Evolutionary conservation across 2,888 invertebrate species (phyloP).

Genomic region (Xylophagus ater): DNA sequence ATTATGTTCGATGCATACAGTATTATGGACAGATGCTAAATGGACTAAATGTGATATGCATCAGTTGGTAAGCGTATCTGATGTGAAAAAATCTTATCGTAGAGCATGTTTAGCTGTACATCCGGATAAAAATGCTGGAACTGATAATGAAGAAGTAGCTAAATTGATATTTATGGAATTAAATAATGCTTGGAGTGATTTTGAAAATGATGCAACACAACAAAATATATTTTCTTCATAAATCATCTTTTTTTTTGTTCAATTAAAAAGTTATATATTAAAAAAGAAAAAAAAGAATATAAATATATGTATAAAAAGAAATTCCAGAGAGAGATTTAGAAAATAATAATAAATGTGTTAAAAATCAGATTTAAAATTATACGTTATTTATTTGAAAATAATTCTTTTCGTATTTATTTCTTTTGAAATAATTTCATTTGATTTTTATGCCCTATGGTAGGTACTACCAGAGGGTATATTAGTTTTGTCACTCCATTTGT

Average conservation of each 20-base stretch:
- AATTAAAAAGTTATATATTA: too few species aligned
- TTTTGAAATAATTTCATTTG: too few species aligned
- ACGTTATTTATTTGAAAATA: too few species aligned
- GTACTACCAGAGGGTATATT: too few species aligned
- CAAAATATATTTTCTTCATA: slow-evolving; percentile 54
- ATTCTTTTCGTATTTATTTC: too few species aligned
- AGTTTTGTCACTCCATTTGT: too few species aligned
- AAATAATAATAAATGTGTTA: too few species aligned
- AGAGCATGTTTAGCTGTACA: slow-evolving; percentile 95
- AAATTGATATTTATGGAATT: slow-evolving; percentile 97
- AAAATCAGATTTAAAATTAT: too few species aligned
- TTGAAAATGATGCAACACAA: slow-evolving; percentile 67
- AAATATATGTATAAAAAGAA: too few species aligned
- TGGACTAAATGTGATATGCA: slow-evolving; percentile 95
- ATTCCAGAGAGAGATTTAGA: too few species aligned
- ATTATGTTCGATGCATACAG: slow-evolving; percentile 84
- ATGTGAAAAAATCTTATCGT: slow-evolving; percentile 92
- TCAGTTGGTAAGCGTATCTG: slow-evolving; percentile 77
- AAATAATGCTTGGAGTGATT: slow-evolving; percentile 97
- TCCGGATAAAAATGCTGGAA: slow-evolving; percentile 96
- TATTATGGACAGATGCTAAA: slow-evolving; percentile 85
- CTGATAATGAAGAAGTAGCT: slow-evolving; percentile 84
- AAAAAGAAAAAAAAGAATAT: too few species aligned
- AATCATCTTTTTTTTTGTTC: slow-evolving; percentile 5
- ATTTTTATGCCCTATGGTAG: too few species aligned